A percentile compares a stretch with the other conserved stretches of the same genome.
These are phyloP conservation scores for Pteropus alecto DNA, from an alignment of 2,113 vertebrate species.

Conservation along the genomic window DNA sequence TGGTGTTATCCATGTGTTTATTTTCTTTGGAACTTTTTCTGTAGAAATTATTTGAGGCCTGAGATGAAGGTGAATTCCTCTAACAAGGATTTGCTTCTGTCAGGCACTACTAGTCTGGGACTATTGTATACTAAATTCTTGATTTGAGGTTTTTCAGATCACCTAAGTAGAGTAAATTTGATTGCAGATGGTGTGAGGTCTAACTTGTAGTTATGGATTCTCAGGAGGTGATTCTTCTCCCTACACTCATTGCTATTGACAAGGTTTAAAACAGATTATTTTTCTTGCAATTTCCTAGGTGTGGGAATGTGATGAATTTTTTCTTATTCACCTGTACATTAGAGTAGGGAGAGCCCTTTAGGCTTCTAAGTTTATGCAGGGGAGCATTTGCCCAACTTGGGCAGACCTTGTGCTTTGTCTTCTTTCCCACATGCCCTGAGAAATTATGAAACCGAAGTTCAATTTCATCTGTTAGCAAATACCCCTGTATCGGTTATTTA, in stretches of 20 bases:
- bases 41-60: slow-evolving; percentile 15
- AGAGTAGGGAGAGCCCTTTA: neutral
- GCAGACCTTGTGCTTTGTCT: neutral
- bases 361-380: neutral
- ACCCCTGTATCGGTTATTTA: neutral
- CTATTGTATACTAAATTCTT: neutral
- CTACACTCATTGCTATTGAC: neutral
- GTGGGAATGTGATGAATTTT: neutral
- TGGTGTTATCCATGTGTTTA: neutral
- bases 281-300: neutral
- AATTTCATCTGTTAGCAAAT: slow-evolving; percentile 36
- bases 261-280: neutral
- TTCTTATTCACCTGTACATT: neutral
- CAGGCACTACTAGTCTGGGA: neutral
- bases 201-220: neutral
- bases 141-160: neutral
- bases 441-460: slow-evolving; percentile 19
- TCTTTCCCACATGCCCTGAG: neutral
- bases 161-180: neutral
- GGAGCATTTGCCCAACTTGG: neutral
- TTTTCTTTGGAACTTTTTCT: slow-evolving; percentile 22
- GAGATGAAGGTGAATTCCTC: neutral
- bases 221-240: neutral
- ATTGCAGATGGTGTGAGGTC: neutral
- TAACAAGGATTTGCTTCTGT: neutral